Evolutionary conservation across 2,888 invertebrate genomes (phyloP).

Genomic region (Andrena fulva): DNA sequence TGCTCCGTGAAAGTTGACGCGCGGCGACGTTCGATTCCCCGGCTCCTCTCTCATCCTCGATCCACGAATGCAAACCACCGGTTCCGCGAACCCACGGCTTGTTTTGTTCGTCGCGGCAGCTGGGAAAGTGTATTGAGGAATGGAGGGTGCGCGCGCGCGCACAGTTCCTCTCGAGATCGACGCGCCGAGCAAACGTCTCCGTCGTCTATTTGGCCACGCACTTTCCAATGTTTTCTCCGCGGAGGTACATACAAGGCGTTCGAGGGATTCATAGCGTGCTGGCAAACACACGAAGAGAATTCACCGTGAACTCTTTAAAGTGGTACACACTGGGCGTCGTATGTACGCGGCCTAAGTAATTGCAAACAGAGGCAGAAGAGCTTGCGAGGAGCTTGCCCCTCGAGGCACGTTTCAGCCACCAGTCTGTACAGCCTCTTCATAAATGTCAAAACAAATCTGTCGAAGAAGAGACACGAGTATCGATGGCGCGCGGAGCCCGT

Average conservation of each 20-base stretch:
- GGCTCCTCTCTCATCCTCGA: not conserved
- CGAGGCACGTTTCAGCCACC: conserved; percentile 54
- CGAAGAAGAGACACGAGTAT: not conserved
- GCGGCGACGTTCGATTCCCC: not conserved
- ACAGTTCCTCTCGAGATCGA: not conserved
- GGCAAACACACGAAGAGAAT: conserved; percentile 48
- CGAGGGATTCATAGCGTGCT: conserved; percentile 36
- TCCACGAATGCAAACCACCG: not conserved
- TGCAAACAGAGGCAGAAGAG: conserved; percentile 60
- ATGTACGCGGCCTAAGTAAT: conserved; percentile 70
- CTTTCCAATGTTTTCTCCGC: conserved; percentile 47
- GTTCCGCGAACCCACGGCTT: not conserved
- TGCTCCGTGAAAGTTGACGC: conserved; percentile 28
- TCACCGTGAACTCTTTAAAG: conserved; percentile 52
- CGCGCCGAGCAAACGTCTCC: conserved; percentile 30
- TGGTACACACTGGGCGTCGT: conserved; percentile 43
- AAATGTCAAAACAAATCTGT: conserved; percentile 50
- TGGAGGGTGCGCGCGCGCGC: too few species aligned
- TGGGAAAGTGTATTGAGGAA: not conserved
- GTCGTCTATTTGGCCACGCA: conserved; percentile 47
- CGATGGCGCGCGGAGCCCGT: not conserved
- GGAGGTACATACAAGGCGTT: conserved; percentile 17
- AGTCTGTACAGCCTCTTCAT: conserved; percentile 38
- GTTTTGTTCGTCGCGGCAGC: not conserved
- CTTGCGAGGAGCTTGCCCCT: conserved; percentile 13